These are phyloP conservation scores for Lasioglossum marginatum DNA, from an alignment of 2,888 invertebrate species.

Conservation along the genomic window DNA sequence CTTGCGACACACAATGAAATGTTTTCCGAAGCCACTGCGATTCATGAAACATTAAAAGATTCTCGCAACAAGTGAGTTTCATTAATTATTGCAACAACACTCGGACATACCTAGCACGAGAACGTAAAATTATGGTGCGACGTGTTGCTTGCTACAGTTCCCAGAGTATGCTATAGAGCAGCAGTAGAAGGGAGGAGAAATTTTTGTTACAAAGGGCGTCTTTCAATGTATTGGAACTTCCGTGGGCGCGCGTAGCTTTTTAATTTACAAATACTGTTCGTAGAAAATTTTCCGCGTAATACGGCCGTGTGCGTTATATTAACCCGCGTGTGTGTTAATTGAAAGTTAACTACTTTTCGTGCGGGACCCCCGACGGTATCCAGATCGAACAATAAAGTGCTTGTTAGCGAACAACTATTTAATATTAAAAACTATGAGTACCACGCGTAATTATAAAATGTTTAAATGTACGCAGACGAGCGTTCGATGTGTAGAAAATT, in stretches of 20 bases:
- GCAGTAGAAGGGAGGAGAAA: not conserved
- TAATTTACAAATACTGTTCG: slow-evolving; percentile 35
- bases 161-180: not conserved
- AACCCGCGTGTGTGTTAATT: slow-evolving; percentile 45
- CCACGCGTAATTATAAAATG: slow-evolving; percentile 63
- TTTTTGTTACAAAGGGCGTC: slow-evolving; percentile 38
- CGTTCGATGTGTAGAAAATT: slow-evolving; percentile 48
- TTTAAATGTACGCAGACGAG: slow-evolving; percentile 56
- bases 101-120: slow-evolving; percentile 41
- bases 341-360: slow-evolving; percentile 55
- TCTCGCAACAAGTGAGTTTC: slow-evolving; percentile 59
- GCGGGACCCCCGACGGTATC: slow-evolving; percentile 2
- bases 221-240: slow-evolving; percentile 41
- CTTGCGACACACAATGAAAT: slow-evolving; percentile 30
- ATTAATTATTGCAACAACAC: slow-evolving; percentile 53
- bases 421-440: slow-evolving; percentile 68
- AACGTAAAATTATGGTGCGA: slow-evolving; percentile 49
- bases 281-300: slow-evolving; percentile 23
- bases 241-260: slow-evolving; percentile 28
- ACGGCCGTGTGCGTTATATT: slow-evolving; percentile 17
- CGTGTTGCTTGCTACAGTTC: slow-evolving; percentile 35
- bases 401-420: slow-evolving; percentile 62
- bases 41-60: slow-evolving; percentile 57
- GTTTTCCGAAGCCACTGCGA: slow-evolving; percentile 42
- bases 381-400: slow-evolving; percentile 53